Evolutionary conservation across 2,113 vertebrate species (phyloP).

Genomic region (Chloroceryle aenea): DNA sequence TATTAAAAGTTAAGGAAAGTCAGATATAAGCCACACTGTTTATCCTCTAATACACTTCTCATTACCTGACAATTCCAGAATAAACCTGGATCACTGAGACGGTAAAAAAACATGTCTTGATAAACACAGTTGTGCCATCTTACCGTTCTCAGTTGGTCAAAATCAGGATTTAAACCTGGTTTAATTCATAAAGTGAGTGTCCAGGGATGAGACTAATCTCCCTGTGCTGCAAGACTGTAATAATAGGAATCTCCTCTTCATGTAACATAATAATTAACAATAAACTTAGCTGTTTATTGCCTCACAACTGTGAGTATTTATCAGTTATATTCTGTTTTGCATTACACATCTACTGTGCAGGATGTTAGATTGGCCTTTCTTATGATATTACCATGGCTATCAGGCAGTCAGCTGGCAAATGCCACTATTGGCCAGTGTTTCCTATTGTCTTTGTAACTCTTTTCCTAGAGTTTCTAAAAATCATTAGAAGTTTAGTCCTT

Average conservation of each 20-base stretch:
- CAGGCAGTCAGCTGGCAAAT: neutral
- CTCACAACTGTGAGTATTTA: neutral
- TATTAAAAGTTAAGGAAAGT: neutral
- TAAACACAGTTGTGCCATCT: rapidly evolving
- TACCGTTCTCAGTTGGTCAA: neutral
- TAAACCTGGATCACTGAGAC: neutral
- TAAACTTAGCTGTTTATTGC: neutral
- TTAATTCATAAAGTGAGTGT: neutral
- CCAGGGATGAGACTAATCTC: neutral
- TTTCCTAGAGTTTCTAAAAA: neutral
- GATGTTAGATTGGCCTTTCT: neutral
- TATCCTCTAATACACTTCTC: neutral
- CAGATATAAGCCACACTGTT: neutral
- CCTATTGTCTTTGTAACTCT: neutral
- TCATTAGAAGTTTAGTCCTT: neutral
- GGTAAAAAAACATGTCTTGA: neutral
- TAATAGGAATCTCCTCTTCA: neutral
- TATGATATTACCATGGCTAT: neutral
- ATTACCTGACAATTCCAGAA: neutral
- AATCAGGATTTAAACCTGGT: neutral
- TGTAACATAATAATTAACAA: neutral
- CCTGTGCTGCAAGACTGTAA: neutral
- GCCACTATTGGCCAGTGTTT: neutral
- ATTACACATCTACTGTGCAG: neutral
- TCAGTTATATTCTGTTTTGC: neutral